Evolutionary conservation across 2,888 invertebrate species (phyloP), one percentile per base, ranked within the genome.

Genomic region (Campoplex nolae): DNA sequence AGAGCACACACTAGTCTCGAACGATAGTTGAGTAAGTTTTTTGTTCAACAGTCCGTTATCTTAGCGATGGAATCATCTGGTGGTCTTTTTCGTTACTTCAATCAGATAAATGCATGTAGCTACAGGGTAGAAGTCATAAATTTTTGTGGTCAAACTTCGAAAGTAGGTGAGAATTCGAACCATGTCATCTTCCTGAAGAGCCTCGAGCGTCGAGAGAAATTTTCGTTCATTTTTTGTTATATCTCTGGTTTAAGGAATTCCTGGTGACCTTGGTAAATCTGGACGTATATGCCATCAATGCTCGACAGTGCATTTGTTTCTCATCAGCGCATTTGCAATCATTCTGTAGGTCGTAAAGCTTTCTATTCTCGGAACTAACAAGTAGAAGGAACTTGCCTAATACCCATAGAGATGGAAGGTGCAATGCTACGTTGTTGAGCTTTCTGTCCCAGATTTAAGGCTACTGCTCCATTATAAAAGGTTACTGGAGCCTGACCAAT

Each of bases 401-500:
- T 58, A 38, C 78, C 70, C 38, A 70, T 54, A 48, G 56, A 62
- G 65, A 81, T 54, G 65, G 54, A 73, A 35, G 73, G 73, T 38
- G 83, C 23, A 78, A 51, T 48, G 32, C 18, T 48, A 32, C 68
- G 51, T 73, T 74, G 56, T 82, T 51, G 78, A 73, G 54, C 58
- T 74, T 62, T 70, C 75, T 74, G 68, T 51, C 78, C 51, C 58
- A 38, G 82, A 48, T 75, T 56, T 78, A 79, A 74, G 88, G 89
- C 87, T 90, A 89, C 88, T 88, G 87, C 87, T 74, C 87, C 84
- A 86, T 89, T 89, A 86, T 84, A 84, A 85, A 76, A 82, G 78
- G 85, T 89, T 87, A 89, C 86, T 86, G 71, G 85, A 90, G 89
- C 89, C 88, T 90, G 89, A 86, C 88, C 86, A 87, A 89, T 82